Base-by-base conservation (phyloP, 1,140 invertebrate species). In the Nymphalis io region DNA sequence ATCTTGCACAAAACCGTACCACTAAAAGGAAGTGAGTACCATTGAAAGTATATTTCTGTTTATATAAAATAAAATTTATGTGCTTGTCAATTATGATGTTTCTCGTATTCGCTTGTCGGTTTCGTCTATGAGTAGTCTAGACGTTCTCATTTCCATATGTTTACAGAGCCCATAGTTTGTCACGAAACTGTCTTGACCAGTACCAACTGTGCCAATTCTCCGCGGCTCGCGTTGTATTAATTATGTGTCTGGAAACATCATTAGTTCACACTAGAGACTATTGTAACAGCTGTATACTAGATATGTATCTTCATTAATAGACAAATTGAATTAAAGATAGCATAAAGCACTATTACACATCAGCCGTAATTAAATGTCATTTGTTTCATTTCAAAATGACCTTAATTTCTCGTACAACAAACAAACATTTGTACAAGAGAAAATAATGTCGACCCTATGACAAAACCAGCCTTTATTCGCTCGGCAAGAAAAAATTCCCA, bases 121-220 rank as follows among this genome's bases (percentile, higher is more conserved):
- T 39, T 46, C 39, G 68, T 70, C 68, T 70, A 40, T 64, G 57
- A 53, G n/a, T 44, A 46, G 68, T 70, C 68, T 70, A 70, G 68
- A 70, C 68, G 62, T n/a, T 40, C 61, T 48, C 61, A 59, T 57
- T 64, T 63, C 46, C 61, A 60, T 60, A 70, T 70, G 60, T 53
- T 65, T 21, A 63, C 39, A 44, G 42, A 57, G 61, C 53, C 61
- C 51, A 55, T 59, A 58, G 62, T 51, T 51, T 70, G 62, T 70
- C 62, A 60, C 21, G 48, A 38, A 59, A 48, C 57, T 64, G 61
- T 64, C 62, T 20, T 60, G 55, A 60, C 61, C 38, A 51, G 44
- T 60, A 44, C 40, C 55, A 48, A 65, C 55, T 70, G 68, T 70
- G 68, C 68, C 68, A 70, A 70, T 70, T 70, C 55, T 60, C 23